These are phyloP conservation scores for Drosophila kurseongensis DNA, from an alignment of 1,140 invertebrate species.

Conservation along the genomic window DNA sequence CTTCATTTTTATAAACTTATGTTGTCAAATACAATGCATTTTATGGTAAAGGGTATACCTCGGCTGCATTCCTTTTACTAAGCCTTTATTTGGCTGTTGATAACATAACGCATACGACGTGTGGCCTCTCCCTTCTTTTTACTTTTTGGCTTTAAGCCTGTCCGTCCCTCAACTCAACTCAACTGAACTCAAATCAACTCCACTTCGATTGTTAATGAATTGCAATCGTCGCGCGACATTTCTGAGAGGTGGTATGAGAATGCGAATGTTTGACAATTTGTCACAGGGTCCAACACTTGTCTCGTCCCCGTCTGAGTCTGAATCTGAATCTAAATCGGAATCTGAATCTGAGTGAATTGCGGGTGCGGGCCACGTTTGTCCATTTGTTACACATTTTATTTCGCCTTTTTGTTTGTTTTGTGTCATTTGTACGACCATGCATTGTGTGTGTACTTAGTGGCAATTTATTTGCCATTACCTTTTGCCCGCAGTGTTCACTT, in stretches of 20 bases:
- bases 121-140: slow-evolving; percentile 65
- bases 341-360: slow-evolving; percentile 34
- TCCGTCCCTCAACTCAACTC: slow-evolving; percentile 67
- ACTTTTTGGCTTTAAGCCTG: slow-evolving; percentile 55
- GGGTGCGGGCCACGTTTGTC: slow-evolving; percentile 61
- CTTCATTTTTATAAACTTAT: too few species aligned
- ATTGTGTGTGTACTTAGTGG: slow-evolving; percentile 66
- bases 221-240: slow-evolving; percentile 63
- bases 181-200: slow-evolving; percentile 11
- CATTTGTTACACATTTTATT: slow-evolving; percentile 79
- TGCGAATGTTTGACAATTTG: slow-evolving; percentile 77
- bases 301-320: slow-evolving; percentile 45
- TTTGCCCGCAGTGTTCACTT: slow-evolving; percentile 59
- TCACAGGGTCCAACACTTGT: slow-evolving; percentile 64
- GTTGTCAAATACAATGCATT: too few species aligned
- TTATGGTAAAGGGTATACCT: too few species aligned
- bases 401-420: slow-evolving; percentile 39
- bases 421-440: slow-evolving; percentile 40
- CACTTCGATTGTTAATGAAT: slow-evolving; percentile 61
- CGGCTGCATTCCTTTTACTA: background rate
- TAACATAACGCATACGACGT: slow-evolving; percentile 57
- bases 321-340: slow-evolving; percentile 6
- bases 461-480: slow-evolving; percentile 73
- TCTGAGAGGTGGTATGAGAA: slow-evolving; percentile 26
- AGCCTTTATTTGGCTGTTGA: background rate